Evolutionary conservation across 2,113 vertebrate species (phyloP), one percentile per base, ranked within the genome.

Genomic region (Telmatochromis sp.): DNA sequence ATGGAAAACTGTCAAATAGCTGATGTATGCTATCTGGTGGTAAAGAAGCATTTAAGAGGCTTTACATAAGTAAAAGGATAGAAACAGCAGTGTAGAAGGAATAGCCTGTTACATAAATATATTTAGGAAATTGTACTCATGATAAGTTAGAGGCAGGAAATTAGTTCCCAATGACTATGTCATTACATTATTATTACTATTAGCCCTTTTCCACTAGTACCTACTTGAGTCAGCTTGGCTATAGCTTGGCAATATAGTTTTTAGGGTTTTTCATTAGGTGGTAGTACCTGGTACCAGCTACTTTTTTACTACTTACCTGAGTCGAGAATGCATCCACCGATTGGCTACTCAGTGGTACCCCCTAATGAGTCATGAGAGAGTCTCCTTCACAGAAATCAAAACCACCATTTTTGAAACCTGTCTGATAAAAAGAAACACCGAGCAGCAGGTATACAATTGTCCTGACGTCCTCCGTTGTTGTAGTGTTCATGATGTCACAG

Each of bases 151-250:
- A 21, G 35, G 6, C 19, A 21, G 6, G 63, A 5, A 0, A 68
- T 37, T 21, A 37, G 60, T 37, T 37, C 60, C 19, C 6, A 68
- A 8, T 13, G 19, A 37, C 19, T 68, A 21, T 37, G 10, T 13
- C 4, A 37, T 65, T 65, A 65, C 0, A 68, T 68, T 68, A 8
- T 68, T 68, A 37, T 68, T 68, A 37, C 19, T 68, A 21, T 21
- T 13, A 68, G 33, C 63, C 63, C 33, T 68, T 68, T 68, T 37
- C 33, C 33, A 37, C 19, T 21, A 1, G 19, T 68, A 68, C 63
- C 0, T 37, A 21, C 11, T 37, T 0, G 3, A 37, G 33, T 8
- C 60, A 65, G 19, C 31, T 5, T 35, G 31, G 60, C 60, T 2
- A 37, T 37, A 37, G 35, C 35, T 37, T 37, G 35, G 35, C 35